Evolutionary conservation across 2,888 invertebrate species (phyloP).

Genomic region (Ischnura elegans): DNA sequence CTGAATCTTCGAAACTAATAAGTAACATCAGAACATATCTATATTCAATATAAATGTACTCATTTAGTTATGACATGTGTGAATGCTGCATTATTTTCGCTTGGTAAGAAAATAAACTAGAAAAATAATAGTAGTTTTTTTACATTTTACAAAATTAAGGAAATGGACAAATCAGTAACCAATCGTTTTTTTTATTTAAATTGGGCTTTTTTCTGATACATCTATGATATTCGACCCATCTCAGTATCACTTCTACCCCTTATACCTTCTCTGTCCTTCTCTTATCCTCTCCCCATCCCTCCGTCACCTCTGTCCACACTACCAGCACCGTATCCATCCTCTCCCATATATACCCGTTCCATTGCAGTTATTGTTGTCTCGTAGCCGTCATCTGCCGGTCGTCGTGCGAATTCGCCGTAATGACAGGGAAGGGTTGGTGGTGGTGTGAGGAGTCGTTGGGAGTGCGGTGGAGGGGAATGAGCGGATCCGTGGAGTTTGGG

Average conservation of each 20-base stretch:
- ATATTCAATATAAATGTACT: too few species aligned
- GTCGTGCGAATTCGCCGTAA: constrained; percentile 63
- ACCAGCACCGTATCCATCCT: neutral
- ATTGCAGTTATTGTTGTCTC: constrained; percentile 60
- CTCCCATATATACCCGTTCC: constrained; percentile 12
- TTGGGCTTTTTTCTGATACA: constrained; percentile 2
- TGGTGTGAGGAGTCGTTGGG: constrained; percentile 22
- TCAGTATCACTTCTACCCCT: neutral
- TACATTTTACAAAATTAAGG: too few species aligned
- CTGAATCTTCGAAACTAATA: too few species aligned
- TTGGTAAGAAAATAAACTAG: too few species aligned
- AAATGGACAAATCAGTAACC: too few species aligned
- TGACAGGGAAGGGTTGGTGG: neutral
- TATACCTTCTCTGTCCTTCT: neutral
- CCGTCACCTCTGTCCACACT: neutral
- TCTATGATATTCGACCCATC: neutral
- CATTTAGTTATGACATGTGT: too few species aligned
- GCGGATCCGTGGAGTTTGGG: neutral
- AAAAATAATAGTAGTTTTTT: too few species aligned
- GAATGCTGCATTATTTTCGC: too few species aligned
- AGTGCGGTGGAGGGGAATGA: neutral
- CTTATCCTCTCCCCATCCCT: neutral
- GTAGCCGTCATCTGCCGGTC: constrained; percentile 63
- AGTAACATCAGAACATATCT: too few species aligned
- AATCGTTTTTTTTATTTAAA: neutral